Base-by-base conservation (phyloP, 2,797 vertebrate genomes). In the Caiman crocodilus region DNA sequence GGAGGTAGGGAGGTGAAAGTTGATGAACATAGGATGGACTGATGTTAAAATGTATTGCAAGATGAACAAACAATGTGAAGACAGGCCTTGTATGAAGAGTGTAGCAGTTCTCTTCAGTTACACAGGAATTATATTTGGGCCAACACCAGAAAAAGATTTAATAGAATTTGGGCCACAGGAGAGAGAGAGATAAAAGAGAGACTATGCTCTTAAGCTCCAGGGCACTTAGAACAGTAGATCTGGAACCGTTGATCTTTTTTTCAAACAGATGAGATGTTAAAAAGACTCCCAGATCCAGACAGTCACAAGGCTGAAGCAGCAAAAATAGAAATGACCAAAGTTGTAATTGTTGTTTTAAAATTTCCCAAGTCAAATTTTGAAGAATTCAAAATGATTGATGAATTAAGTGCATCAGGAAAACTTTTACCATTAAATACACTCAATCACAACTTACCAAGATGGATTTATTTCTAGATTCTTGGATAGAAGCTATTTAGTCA, bases 201-300 rank as follows among this genome's bases (percentile, higher is more conserved):
- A 95, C 18, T 26, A 1, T 92, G 61, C 65, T 96, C 30, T 90
- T 92, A 82, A 77, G 92, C 94, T 86, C 75, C 89, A 67, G 92
- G 93, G 85, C 90, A 93, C 88, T 83, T 95, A 93, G 59, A 95
- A 57, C 90, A 94, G 93, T 61, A 94, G 87, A 88, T 96, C 84
- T 93, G 71, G 57, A 96, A 94, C 94, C 79, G 76, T 82, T 50
- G 42, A 10, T 9, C 3, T 50, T 50, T 35, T 61, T 95, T 95
- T 95, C 75, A 95, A 50, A 61, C 90, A 90, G 90, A 89, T 89
- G 92, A 97, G 82, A 88, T 84, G 87, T 50, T 0, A 2, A 76
- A 87, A 83, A 20, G 93, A 94, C 85, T 90, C 59, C 91, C 89
- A 85, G 89, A 81, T 96, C 67, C 76, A 93, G 42, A 50, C 42